These are phyloP conservation scores for Liolophura sinensis DNA, from an alignment of 1,140 invertebrate genomes.

Conservation along the genomic window DNA sequence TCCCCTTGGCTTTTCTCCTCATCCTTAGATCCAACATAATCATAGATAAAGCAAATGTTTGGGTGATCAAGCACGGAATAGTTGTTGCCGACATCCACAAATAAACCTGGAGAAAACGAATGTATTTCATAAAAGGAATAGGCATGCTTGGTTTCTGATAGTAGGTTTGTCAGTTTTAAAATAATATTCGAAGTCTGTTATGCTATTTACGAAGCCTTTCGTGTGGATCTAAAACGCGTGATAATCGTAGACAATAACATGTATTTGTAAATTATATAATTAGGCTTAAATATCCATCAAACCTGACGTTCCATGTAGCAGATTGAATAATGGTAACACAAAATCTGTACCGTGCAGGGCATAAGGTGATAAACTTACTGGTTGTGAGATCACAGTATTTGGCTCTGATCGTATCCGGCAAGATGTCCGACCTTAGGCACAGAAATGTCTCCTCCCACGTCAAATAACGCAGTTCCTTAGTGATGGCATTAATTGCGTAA, in stretches of 20 bases:
- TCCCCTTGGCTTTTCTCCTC: slow-evolving; percentile 53
- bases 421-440: slow-evolving; percentile 46
- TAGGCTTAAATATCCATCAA: too few species aligned
- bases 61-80: slow-evolving; percentile 57
- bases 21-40: slow-evolving; percentile 53
- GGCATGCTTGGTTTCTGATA: too few species aligned
- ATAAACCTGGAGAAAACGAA: slow-evolving; percentile 42
- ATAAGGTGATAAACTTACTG: slow-evolving; percentile 31
- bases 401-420: slow-evolving; percentile 55
- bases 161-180: too few species aligned
- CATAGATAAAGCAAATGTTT: slow-evolving; percentile 58
- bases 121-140: background rate
- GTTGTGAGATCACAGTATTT: slow-evolving; percentile 60
- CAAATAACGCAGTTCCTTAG: slow-evolving; percentile 54
- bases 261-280: too few species aligned
- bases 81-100: slow-evolving; percentile 58
- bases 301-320: too few species aligned
- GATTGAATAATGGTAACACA: too few species aligned
- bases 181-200: too few species aligned
- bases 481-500: slow-evolving; percentile 56
- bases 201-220: too few species aligned
- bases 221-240: too few species aligned
- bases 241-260: too few species aligned
- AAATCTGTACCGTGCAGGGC: too few species aligned
- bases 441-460: slow-evolving; percentile 60